Evolutionary conservation across 1,140 invertebrate genomes (phyloP), one percentile per base, ranked within the genome.

Genomic region (Berghia stephanieae): DNA sequence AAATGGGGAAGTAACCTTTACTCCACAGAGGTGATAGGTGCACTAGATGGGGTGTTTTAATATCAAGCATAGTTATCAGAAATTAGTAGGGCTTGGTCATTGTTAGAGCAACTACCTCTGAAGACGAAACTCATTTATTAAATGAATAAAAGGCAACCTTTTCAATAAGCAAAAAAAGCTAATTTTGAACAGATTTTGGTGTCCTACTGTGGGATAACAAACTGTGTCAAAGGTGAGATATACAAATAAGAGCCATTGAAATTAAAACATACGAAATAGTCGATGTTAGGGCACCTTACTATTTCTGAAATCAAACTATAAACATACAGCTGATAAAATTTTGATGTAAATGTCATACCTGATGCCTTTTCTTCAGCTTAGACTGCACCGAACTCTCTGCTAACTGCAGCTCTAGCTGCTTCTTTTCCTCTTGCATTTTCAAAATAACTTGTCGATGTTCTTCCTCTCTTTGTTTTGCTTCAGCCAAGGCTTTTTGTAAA

Each of bases 391-490:
- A 8, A 73, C 78, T 36, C 78, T 76, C 55, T 79, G 57, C 57
- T 36, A 80, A 78, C 42, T 82, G 76, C n/a, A 57, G 57, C 49
- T 84, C 80, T n/a, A 80, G 66, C 24, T 79, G 49, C 6, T 60
- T 74, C 44, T 83, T 83, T 72, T 85, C 79, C 34, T 74, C 34
- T 72, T 84, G 79, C 10, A 87, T 77, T 40, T 85, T 76, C 31
- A 71, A 71, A 52, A 87, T 86, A 18, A 86, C 71, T 31, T 82
- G 79, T 67, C 82, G 80, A 73, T 87, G 85, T 27, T 79, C 44
- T 16, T 79, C 79, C 43, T 84, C 83, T 34, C 79, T 66, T 34
- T 78, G 68, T 69, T 78, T 80, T 16, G 81, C 75, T 43, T 80
- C 79, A 38, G 80, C n/a, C 63, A 86, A 67, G 10, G 76, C 78